phyloP scores from a whole-genome alignment of 2,113 vertebrate species.

The Oreocharis arfaki region DNA sequence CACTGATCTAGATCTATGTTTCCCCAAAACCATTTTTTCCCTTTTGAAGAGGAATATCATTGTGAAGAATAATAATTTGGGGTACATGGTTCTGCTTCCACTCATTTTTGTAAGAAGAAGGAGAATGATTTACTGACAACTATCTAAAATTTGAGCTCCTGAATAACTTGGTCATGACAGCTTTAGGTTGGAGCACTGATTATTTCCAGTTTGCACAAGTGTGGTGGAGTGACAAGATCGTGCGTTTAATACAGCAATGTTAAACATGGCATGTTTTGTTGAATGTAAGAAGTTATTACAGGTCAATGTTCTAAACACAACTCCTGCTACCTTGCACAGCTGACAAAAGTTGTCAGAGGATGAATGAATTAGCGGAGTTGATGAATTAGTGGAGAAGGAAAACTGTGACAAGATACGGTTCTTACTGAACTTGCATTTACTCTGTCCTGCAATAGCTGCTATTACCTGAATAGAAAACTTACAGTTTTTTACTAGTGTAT shows the following conservation, averaged over 20 bases:
- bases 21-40: background rate
- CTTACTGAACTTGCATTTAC: background rate
- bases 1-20: background rate
- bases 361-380: too few species aligned
- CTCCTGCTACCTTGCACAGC: background rate
- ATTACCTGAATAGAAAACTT: background rate
- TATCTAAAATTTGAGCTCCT: background rate
- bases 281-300: background rate
- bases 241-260: background rate
- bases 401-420: background rate
- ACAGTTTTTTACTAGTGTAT: background rate
- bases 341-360: background rate
- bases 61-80: background rate
- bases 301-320: background rate
- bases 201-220: background rate
- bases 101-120: background rate
- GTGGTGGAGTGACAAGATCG: background rate
- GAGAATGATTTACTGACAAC: background rate
- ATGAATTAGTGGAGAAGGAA: background rate
- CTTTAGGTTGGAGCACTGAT: background rate
- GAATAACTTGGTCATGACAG: background rate
- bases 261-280: background rate
- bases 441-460: background rate
- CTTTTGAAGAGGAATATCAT: background rate
- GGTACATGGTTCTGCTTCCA: background rate